Percentiles rank a stretch among this genome's conserved stretches.
Conservation (phyloP, 2,888 invertebrate genomes). For the Ochropacha duplaris region DNA sequence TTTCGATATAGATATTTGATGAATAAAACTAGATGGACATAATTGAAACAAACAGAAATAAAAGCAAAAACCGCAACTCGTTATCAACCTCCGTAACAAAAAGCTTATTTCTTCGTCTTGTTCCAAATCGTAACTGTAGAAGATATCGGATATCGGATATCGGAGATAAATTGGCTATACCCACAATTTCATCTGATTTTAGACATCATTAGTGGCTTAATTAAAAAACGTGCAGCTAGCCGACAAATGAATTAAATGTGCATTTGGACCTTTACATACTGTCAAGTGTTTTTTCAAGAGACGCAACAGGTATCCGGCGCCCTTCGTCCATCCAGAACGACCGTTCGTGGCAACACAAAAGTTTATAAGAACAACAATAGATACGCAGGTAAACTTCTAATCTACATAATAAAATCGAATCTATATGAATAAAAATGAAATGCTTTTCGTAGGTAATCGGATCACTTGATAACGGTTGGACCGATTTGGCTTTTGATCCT, state of each 20-base stretch:
- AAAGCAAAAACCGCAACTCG: constrained; percentile 25
- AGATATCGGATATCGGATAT: too few relatives aligned
- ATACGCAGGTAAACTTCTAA: background rate
- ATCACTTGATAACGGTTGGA: too few relatives aligned
- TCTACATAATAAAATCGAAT: background rate
- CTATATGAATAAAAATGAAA: too few relatives aligned
- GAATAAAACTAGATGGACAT: too few relatives aligned
- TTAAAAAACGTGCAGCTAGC: background rate
- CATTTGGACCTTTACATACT: background rate
- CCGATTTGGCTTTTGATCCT: too few relatives aligned
- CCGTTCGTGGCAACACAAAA: background rate
- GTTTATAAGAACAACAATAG: background rate
- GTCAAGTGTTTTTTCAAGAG: constrained; percentile 2
- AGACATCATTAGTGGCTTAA: background rate
- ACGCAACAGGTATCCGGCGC: constrained; percentile 4
- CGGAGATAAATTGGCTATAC: background rate
- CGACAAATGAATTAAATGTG: background rate
- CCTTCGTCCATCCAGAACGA: background rate
- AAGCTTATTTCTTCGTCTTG: background rate
- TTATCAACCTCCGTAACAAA: constrained; percentile 9
- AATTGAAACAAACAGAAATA: too few relatives aligned
- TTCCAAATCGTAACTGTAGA: background rate
- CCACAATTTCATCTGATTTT: background rate
- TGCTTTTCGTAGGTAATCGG: too few relatives aligned
- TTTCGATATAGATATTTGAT: constrained; percentile 30